Base-by-base conservation (phyloP, 1,140 invertebrate genomes). In the Colletes latitarsis region DNA sequence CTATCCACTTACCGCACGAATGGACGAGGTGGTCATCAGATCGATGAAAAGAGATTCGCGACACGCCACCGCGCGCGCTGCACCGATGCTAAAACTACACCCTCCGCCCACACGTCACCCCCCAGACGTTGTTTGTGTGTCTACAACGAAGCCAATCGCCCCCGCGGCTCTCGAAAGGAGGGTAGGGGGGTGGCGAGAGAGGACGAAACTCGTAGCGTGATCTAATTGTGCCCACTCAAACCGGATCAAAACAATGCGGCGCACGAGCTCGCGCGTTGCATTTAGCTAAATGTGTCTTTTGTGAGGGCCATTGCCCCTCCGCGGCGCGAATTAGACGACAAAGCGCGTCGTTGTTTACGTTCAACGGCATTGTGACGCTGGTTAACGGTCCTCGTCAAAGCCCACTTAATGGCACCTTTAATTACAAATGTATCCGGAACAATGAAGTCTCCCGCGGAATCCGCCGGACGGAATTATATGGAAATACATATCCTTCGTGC, bases 1-100 rank as follows among this genome's bases (percentile, higher is more conserved):
- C 88, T 88, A 90, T 90, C 90, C 89, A 90, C 88, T 90, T 91
- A 90, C 83, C 82, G 79, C 72, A 86, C 86, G 81, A 90, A 87
- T 84, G 86, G 71, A 86, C 77, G 81, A 78, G 88, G 88, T 83
- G 90, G 87, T 90, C 90, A 91, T 90, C 86, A 90, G 88, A 92
- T 92, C 89, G 90, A 93, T 92, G 90, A 91, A 89, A 88, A 91
- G 89, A 91, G 90, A 91, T 90, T 90, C 87, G 84, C 87, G 88
- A 88, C 89, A 92, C 90, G 90, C 87, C 81, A 89, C 43, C 53
- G 64, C 41, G 83, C 62, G 30, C 69, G 72, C 57, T 81, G 79
- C 83, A 83, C 69, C 78, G 70, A 82, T 66, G 68, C 43, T 81
- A 53, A 84, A 84, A 77, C 71, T 84, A 73, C 67, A n/a, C 60